phyloP scores from a whole-genome alignment of 2,113 vertebrate species.

The Eulemur rufifrons region DNA sequence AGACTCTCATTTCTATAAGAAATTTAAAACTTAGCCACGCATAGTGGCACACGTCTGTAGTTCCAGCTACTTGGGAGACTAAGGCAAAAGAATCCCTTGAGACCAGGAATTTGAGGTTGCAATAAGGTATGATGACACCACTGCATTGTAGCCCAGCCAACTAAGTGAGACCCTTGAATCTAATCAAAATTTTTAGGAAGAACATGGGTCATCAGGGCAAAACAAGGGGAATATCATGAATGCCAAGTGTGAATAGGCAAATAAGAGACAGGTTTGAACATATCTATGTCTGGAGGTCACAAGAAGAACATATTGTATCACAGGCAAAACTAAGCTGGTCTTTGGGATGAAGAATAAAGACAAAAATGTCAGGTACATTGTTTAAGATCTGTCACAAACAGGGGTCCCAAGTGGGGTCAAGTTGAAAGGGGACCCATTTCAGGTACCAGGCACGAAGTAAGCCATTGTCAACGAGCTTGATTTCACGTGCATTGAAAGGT shows the following conservation, averaged over 20 bases:
- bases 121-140: too few relatives aligned
- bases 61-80: too few relatives aligned
- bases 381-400: background rate
- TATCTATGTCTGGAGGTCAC: background rate
- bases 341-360: background rate
- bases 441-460: background rate
- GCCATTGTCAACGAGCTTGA: background rate
- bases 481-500: background rate
- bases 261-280: background rate
- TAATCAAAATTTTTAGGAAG: background rate
- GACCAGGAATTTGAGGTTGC: too few relatives aligned
- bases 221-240: background rate
- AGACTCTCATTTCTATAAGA: too few relatives aligned
- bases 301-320: background rate
- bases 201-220: background rate
- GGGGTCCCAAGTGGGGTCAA: background rate
- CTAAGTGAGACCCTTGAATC: background rate
- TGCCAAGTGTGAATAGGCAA: background rate
- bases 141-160: too few relatives aligned
- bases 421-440: background rate
- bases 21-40: too few relatives aligned
- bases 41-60: too few relatives aligned
- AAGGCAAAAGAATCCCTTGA: too few relatives aligned
- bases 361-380: background rate
- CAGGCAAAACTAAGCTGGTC: background rate